These are phyloP conservation scores for Zaprionus lachaisei DNA, from an alignment of 1,140 invertebrate genomes.

Conservation along the genomic window DNA sequence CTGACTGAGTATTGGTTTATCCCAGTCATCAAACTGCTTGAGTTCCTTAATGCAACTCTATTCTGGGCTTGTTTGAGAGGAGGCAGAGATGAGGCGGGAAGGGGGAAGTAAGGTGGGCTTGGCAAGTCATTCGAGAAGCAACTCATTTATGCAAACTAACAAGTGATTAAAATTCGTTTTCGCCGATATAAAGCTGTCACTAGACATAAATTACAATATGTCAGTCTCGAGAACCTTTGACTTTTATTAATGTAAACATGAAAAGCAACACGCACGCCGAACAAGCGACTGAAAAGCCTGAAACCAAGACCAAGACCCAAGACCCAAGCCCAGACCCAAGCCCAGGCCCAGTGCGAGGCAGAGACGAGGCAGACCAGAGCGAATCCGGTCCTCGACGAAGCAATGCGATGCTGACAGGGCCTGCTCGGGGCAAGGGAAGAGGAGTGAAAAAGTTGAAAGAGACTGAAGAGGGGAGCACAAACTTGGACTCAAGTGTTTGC, in stretches of 20 bases:
- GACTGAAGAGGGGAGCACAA: constrained; percentile 1
- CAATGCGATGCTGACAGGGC: constrained; percentile 53
- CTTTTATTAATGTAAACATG: constrained; percentile 83
- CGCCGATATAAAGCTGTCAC: constrained; percentile 82
- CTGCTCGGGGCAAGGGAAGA: not conserved
- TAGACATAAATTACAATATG: constrained; percentile 83
- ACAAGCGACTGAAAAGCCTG: constrained; percentile 63
- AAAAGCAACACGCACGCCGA: constrained; percentile 79
- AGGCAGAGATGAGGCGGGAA: not conserved
- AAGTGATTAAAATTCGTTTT: constrained; percentile 81
- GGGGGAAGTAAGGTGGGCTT: not conserved
- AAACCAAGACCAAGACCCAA: constrained; percentile 19
- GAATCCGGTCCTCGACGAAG: constrained; percentile 35
- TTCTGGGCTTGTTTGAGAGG: not conserved
- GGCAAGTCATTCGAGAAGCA: constrained; percentile 59
- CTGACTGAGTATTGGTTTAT: not conserved
- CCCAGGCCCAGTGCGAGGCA: not conserved
- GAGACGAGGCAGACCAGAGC: constrained; percentile 3
- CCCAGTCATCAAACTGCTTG: not conserved
- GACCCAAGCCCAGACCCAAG: constrained; percentile 22
- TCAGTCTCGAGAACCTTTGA: constrained; percentile 82
- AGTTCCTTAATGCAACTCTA: not conserved
- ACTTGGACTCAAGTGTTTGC: constrained; percentile 39
- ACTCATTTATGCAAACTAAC: constrained; percentile 83
- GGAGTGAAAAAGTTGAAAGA: not conserved